Percentiles rank a stretch among this genome's conserved stretches.
phyloP scores from a whole-genome alignment of 2,888 invertebrate genomes.

The Polydrusus pterygomalis region DNA sequence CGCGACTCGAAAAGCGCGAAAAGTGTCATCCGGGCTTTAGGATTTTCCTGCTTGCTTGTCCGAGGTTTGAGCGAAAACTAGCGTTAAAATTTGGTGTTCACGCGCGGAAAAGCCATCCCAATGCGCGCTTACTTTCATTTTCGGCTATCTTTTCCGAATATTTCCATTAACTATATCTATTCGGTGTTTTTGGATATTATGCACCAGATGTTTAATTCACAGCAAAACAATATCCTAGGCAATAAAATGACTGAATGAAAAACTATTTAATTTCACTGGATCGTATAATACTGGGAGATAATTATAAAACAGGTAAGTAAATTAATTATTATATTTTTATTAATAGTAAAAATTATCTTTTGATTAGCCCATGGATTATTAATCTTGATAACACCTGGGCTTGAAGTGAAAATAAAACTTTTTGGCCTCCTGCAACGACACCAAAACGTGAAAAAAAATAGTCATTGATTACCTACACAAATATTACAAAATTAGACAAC shows the following conservation, averaged over 20 bases:
- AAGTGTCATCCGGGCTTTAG: not conserved
- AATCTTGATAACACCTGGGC: too few species aligned
- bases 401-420: too few species aligned
- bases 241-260: not conserved
- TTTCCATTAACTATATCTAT: constrained; percentile 9
- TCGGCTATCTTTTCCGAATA: constrained; percentile 1
- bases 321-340: too few species aligned
- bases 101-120: constrained; percentile 21
- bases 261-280: not conserved
- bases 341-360: too few species aligned
- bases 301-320: too few species aligned
- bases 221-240: not conserved
- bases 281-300: too few species aligned
- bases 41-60: constrained; percentile 22
- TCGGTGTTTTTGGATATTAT: not conserved
- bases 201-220: not conserved
- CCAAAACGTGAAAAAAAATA: too few species aligned
- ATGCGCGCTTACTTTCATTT: constrained; percentile 37
- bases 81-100: constrained; percentile 39
- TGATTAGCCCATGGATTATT: too few species aligned
- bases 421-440: too few species aligned
- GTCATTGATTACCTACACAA: too few species aligned
- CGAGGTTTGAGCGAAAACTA: constrained; percentile 45
- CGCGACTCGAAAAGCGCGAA: constrained; percentile 2
- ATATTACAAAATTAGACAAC: too few species aligned